Base-by-base conservation (phyloP, 1,140 invertebrate species). In the Muscidifurax raptorellus region DNA sequence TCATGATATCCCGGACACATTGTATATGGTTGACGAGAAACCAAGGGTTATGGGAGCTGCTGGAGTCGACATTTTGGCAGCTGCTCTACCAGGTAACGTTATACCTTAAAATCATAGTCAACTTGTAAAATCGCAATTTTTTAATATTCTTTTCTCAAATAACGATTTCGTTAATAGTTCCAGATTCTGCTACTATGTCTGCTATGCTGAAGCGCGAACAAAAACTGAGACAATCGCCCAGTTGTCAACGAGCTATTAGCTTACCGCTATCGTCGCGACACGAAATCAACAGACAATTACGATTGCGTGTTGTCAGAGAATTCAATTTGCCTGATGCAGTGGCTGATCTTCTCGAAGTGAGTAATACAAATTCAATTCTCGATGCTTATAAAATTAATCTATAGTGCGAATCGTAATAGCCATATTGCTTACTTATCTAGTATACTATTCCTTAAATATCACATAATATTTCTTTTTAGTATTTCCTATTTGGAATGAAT, bases 281-380 rank as follows among this genome's bases (percentile, higher is more conserved):
- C 76, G 95, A 97, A 89, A 96, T 98, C 72, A 95, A 95, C 87
- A 94, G 95, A 71, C 95, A 97, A 94, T 95, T 99, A 44, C 95
- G 97, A 71, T 92, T 99, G 83, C 94, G 98, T 9, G 97, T 98
- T 1, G 98, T 99, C 0, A 94, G 98, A 52, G 98, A 99, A 92
- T 98, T 98, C 91, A 98, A 98, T 90, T 94, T 98, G 64, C 98
- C 98, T 0, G 98, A 99, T 91, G 95, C 96, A 12, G 97, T 98
- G 15, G 97, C 97, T 0, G 97, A 98, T 91, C 94, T 98, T 69
- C 92, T 98, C 40, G 96, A 97, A 89, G 94, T 94, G 82, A 91
- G 90, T 93, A 86, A 72, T 67, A 22, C 79, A 82, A 28, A 44
- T 28, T 79, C 71, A 78, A 71, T 80, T 84, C 82, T 82, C 13